These are phyloP conservation scores for Apis florea DNA, from an alignment of 1,140 invertebrate species.

Conservation along the genomic window DNA sequence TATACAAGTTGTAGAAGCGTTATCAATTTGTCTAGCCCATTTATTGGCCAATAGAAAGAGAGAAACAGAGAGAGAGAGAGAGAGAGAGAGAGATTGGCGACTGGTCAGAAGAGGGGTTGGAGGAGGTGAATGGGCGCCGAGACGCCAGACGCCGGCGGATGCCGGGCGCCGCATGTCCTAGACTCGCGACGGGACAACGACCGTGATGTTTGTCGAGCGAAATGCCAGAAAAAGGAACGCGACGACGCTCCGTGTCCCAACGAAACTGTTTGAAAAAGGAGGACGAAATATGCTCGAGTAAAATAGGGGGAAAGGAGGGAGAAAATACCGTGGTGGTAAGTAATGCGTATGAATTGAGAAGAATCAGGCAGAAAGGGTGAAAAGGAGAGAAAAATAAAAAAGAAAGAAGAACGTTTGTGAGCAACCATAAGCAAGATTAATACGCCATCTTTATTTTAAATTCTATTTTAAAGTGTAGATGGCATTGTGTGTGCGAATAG, in stretches of 20 bases:
- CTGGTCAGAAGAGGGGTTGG: background rate
- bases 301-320: no score
- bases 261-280: slow-evolving; percentile 29
- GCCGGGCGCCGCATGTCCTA: slow-evolving; percentile 63
- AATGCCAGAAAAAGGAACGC: slow-evolving; percentile 48
- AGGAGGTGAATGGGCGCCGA: slow-evolving; percentile 52
- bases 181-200: slow-evolving; percentile 62
- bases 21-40: slow-evolving; percentile 42
- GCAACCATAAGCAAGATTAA: slow-evolving; percentile 28
- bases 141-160: slow-evolving; percentile 60
- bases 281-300: background rate
- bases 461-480: no score
- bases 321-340: background rate
- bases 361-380: background rate
- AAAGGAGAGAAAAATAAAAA: background rate
- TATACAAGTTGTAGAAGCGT: background rate
- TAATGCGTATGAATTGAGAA: background rate
- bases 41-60: background rate
- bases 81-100: slow-evolving; percentile 11
- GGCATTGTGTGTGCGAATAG: background rate
- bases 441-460: background rate
- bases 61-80: background rate
- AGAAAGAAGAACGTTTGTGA: background rate
- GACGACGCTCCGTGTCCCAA: background rate
- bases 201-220: slow-evolving; percentile 59